A percentile compares a stretch with the other conserved stretches of the same genome.
These are phyloP conservation scores for Tipula confusa DNA, from an alignment of 2,888 invertebrate genomes.

Conservation along the genomic window DNA sequence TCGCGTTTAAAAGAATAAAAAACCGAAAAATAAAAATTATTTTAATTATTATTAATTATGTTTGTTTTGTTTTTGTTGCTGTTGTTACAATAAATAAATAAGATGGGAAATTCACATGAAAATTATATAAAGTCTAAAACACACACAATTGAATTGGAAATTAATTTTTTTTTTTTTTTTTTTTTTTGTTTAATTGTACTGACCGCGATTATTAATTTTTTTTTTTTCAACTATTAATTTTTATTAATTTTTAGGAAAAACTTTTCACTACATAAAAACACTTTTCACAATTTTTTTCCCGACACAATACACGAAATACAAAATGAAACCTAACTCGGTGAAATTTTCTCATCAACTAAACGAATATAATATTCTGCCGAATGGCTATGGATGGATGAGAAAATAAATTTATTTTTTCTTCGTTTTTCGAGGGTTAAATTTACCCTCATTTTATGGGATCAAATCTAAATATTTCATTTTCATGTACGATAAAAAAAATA, in stretches of 20 bases:
- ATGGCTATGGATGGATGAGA: neutral
- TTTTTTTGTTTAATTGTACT: neutral
- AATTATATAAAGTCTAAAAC: neutral
- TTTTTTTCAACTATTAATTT: neutral
- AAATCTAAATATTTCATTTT: neutral
- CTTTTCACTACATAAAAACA: no score
- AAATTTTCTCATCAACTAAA: conserved; percentile 12
- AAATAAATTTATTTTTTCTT: neutral
- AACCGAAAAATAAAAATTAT: neutral
- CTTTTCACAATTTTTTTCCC: neutral
- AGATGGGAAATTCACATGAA: neutral
- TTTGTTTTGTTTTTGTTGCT: neutral
- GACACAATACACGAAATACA: neutral
- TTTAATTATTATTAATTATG: neutral
- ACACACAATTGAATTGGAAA: neutral
- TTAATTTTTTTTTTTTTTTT: neutral
- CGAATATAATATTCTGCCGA: neutral
- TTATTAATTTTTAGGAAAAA: neutral
- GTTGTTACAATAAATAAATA: neutral
- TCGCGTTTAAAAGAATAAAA: neutral
- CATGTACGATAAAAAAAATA: no score
- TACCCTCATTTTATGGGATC: conserved; percentile 25
- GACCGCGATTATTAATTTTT: neutral
- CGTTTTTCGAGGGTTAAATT: neutral
- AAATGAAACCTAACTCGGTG: neutral